Evolutionary conservation across 2,888 invertebrate species (phyloP), one percentile per base, ranked within the genome.

Genomic region (Brachycybe producta): DNA sequence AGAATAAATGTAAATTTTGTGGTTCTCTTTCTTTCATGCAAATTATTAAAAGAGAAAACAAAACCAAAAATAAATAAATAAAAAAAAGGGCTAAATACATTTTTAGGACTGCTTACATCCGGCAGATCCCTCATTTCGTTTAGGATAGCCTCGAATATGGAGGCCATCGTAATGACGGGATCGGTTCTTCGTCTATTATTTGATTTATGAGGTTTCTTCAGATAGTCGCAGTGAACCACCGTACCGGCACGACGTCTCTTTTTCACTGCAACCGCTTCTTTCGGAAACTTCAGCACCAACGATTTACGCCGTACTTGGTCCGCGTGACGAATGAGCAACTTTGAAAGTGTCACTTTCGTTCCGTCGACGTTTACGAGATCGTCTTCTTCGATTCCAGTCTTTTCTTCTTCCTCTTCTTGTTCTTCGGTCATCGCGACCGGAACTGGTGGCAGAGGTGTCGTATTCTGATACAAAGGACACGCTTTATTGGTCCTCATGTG

Each of bases 401-500:
- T 79, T 59, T 82, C 82, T 52, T 82, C 80, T 58, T 84, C 84
- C 61, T 82, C 82, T 54, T 74, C 73, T 61, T 86, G 79, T 60
- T 86, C 84, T 60, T 90, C 88, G 0, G 81, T 82, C 69, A 81
- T 73, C 1, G 80, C 77, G 2, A 78, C 78, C 59, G 76, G 78
- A 35, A 82, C 75, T 1, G 80, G 75, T 11, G 76, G 75, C 3
- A 58, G 51, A 7, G 59, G 56, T n/a, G 57, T 58, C 63, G 62
- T 73, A 66, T 80, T 80, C 53, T 85, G 85, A 68, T 94, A 98
- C 44, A 90, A 68, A 0, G 95, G 97, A 68, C 98, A 98, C 11
- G 95, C 88, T 66, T 95, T 94, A 70, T 98, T 98, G 0, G 97
- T 98, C 49, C 94, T 66, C 79, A 80, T 79, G 63, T 79, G 79